Evolutionary conservation across 1,140 invertebrate species (phyloP).

Genomic region (Laupala kohalensis): DNA sequence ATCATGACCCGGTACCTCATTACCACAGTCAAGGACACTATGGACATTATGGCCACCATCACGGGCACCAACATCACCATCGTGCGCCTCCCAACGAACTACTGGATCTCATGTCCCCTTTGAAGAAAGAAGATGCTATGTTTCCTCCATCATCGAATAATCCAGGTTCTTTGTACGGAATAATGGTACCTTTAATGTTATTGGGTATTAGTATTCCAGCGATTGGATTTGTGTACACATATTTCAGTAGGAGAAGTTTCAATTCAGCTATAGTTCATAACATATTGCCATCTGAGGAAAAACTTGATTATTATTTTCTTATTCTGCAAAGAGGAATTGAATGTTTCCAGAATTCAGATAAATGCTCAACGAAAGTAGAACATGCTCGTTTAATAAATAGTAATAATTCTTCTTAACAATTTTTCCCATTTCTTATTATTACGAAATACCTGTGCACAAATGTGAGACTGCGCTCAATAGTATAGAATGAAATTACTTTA

Average conservation of each 20-base stretch:
- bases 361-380: too few relatives aligned
- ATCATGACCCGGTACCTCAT: neutral
- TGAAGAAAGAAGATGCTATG: neutral
- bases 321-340: neutral
- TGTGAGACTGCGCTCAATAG: too few relatives aligned
- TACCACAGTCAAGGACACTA: neutral
- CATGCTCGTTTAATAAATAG: too few relatives aligned
- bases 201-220: conserved; percentile 10
- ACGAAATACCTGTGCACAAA: too few relatives aligned
- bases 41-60: neutral
- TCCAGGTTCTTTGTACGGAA: neutral
- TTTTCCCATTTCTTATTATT: too few relatives aligned
- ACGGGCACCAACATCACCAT: neutral
- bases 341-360: neutral
- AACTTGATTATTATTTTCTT: neutral
- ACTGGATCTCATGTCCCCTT: neutral
- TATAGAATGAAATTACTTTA: too few relatives aligned
- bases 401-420: too few relatives aligned
- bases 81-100: neutral
- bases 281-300: neutral
- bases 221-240: conserved; percentile 9
- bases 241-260: neutral
- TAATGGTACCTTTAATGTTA: neutral
- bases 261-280: neutral
- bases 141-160: neutral